phyloP scores from a whole-genome alignment of 2,797 vertebrate species.

The Acipenser oxyrinchus region DNA sequence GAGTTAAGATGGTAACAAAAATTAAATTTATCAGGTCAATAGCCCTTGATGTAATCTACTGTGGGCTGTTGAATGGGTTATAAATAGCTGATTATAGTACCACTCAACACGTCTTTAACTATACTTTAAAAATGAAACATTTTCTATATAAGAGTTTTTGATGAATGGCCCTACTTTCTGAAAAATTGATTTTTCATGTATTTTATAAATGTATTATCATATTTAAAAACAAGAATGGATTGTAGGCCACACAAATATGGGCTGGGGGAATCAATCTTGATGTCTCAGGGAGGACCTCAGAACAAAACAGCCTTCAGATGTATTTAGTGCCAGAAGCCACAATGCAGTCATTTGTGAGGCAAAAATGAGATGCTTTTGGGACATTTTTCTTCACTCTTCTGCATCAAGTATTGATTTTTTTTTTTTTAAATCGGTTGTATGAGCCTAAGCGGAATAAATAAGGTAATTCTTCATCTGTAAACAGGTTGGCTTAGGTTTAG shows the following conservation, averaged over 20 bases:
- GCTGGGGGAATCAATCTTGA: constrained; percentile 14
- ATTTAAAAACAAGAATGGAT: constrained; percentile 18
- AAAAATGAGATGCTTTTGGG: constrained; percentile 32
- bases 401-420: constrained; percentile 50
- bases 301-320: constrained; percentile 18
- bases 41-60: constrained; percentile 1
- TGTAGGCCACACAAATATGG: constrained; percentile 15
- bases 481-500: constrained; percentile 52
- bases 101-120: constrained; percentile 13
- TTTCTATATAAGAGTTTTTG: constrained; percentile 17
- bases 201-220: constrained; percentile 21
- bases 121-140: constrained; percentile 13
- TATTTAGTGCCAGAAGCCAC: constrained; percentile 21
- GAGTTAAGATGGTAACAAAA: not conserved
- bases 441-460: constrained; percentile 50
- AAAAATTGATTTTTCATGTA: constrained; percentile 20
- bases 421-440: constrained; percentile 42
- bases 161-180: constrained; percentile 17
- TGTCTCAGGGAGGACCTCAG: constrained; percentile 1
- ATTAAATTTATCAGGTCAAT: constrained; percentile 4
- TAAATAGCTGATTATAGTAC: constrained; percentile 15
- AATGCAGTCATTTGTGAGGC: constrained; percentile 44
- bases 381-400: constrained; percentile 36
- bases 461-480: constrained; percentile 68
- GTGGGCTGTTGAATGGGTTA: not conserved